phyloP scores from a whole-genome alignment of 1,140 invertebrate species.

The Hyposmocoma kahamanoa region DNA sequence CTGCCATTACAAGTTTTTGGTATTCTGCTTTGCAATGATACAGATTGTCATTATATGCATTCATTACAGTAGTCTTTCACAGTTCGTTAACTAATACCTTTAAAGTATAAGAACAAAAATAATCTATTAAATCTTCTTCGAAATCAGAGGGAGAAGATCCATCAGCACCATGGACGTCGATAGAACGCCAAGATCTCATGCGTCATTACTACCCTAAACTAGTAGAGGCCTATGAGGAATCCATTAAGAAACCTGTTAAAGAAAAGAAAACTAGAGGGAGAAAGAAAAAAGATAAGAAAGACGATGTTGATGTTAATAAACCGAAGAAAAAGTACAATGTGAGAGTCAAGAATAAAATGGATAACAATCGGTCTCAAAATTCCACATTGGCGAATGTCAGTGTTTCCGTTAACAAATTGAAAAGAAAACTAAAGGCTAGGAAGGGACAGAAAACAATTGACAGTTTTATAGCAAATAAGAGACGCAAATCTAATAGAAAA shows the following conservation, averaged over 20 bases:
- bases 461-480: constrained; percentile 46
- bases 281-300: constrained; percentile 46
- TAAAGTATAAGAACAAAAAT: no score
- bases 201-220: constrained; percentile 79
- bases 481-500: constrained; percentile 28
- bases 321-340: constrained; percentile 55
- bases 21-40: no score
- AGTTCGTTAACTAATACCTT: no score
- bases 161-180: constrained; percentile 74
- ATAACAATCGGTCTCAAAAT: no score
- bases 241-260: constrained; percentile 74
- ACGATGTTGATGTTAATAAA: no score
- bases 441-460: constrained; percentile 45
- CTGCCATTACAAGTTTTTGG: no score
- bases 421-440: constrained; percentile 43
- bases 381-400: constrained; percentile 42
- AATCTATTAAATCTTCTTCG: no score
- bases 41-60: no score
- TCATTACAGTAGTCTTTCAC: no score
- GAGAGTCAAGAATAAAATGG: constrained; percentile 52
- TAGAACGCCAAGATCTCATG: constrained; percentile 80
- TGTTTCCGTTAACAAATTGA: constrained; percentile 45
- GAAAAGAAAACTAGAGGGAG: constrained; percentile 69
- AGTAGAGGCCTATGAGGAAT: constrained; percentile 66
- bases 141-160: constrained; percentile 67